A percentile compares a stretch with the other conserved stretches of the same genome.
Evolutionary conservation across 2,113 vertebrate genomes (phyloP).

Genomic region (Odobenus rosmarus): DNA sequence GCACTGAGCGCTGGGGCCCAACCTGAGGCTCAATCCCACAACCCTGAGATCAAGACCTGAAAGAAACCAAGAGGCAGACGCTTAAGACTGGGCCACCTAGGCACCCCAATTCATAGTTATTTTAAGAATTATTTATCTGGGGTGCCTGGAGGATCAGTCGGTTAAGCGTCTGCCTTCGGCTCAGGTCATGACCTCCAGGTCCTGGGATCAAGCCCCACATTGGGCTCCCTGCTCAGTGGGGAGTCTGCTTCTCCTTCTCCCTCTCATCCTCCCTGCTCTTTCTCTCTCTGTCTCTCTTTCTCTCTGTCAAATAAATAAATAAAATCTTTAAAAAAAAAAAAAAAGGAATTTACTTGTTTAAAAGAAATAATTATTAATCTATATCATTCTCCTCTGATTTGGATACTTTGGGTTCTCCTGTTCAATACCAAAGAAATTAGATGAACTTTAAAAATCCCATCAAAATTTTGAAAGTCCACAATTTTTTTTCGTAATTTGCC

Average conservation of each 20-base stretch:
- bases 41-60: neutral
- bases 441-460: neutral
- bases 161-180: too few species aligned
- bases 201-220: too few species aligned
- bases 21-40: neutral
- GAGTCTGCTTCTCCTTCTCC: too few species aligned
- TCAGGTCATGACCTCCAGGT: too few species aligned
- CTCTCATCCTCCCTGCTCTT: too few species aligned
- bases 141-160: too few species aligned
- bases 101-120: neutral
- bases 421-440: neutral
- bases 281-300: too few species aligned
- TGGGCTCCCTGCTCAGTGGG: too few species aligned
- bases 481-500: slow-evolving; percentile 26
- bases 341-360: too few species aligned
- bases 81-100: neutral
- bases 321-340: too few species aligned
- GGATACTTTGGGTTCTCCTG: neutral
- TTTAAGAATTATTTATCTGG: slow-evolving; percentile 10
- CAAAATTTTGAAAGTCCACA: neutral
- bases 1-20: neutral
- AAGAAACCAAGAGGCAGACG: neutral
- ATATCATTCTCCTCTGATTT: neutral
- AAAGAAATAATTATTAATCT: neutral
- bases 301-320: too few species aligned